Conservation (phyloP, 2,113 vertebrate genomes). For the Suricata suricatta region DNA sequence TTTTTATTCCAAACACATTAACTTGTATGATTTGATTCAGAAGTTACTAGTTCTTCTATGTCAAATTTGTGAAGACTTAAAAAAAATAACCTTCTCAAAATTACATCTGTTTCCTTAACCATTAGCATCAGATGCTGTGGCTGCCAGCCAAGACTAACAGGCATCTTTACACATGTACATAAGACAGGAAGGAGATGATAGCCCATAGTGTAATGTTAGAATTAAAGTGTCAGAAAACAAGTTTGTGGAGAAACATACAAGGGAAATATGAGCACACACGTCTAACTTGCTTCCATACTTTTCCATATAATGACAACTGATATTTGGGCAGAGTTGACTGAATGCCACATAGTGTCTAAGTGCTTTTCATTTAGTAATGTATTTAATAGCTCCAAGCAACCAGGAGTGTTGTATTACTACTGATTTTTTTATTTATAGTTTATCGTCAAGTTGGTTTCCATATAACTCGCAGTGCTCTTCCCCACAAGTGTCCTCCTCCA, state of each 20-base stretch:
- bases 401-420: not conserved
- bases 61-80: constrained; percentile 26
- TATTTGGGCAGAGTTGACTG: not conserved
- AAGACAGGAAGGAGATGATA: not conserved
- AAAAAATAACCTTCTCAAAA: not conserved
- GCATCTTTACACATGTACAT: constrained; percentile 32
- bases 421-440: not conserved
- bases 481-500: no score
- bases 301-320: not conserved
- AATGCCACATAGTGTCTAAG: not conserved
- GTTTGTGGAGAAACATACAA: not conserved
- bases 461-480: no score
- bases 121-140: constrained; percentile 52
- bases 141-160: constrained; percentile 15
- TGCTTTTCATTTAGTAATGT: not conserved
- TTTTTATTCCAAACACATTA: constrained; percentile 64
- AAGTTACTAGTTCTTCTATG: constrained; percentile 43
- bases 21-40: constrained; percentile 61
- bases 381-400: not conserved
- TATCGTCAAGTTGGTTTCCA: no score
- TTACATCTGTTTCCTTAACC: constrained; percentile 45
- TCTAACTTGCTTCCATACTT: not conserved
- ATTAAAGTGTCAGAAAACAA: not conserved
- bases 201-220: not conserved
- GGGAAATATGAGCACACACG: not conserved